Conservation (phyloP, 2,113 vertebrate genomes). For the Macrotis lagotis region DNA sequence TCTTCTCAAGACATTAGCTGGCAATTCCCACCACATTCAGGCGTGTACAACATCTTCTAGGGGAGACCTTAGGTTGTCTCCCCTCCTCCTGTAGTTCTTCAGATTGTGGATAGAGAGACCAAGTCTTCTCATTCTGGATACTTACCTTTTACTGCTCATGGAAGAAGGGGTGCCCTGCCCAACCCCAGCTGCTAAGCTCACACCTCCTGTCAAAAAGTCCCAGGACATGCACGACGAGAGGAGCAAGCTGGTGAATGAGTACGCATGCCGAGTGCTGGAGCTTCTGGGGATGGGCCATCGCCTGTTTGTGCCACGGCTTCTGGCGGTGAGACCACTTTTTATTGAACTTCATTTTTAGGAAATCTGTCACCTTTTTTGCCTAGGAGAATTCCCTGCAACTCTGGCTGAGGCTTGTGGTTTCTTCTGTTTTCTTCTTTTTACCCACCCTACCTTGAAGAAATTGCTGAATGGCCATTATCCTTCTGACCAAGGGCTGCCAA, state of each 20-base stretch:
- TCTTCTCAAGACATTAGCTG: slow-evolving; percentile 74
- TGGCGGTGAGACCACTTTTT: slow-evolving; percentile 94
- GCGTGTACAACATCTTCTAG: slow-evolving; percentile 47
- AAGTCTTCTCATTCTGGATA: slow-evolving; percentile 84
- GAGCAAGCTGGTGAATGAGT: slow-evolving; percentile 92
- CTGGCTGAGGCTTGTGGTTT: slow-evolving; percentile 44
- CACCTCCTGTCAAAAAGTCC: slow-evolving; percentile 88
- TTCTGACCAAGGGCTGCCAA: slow-evolving; percentile 26
- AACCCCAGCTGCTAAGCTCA: slow-evolving; percentile 88
- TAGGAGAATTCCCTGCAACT: slow-evolving; percentile 40
- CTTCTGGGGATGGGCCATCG: slow-evolving; percentile 99
- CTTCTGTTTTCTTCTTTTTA: slow-evolving; percentile 36
- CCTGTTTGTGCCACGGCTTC: slow-evolving; percentile 96
- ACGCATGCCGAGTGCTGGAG: slow-evolving; percentile 93
- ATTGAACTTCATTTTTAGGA: slow-evolving; percentile 70
- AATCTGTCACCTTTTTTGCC: slow-evolving; percentile 61
- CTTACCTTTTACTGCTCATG: slow-evolving; percentile 86
- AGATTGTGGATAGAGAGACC: slow-evolving; percentile 70
- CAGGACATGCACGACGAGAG: slow-evolving; percentile 92
- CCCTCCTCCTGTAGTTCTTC: slow-evolving; percentile 66
- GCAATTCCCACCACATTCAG: slow-evolving; percentile 68
- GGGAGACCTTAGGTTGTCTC: slow-evolving; percentile 74
- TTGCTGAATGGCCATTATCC: background rate
- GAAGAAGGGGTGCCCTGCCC: slow-evolving; percentile 90
- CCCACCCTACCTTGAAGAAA: slow-evolving; percentile 46